Evolutionary conservation across 2,888 invertebrate species (phyloP).

Genomic region (Drosophila glabriapex): DNA sequence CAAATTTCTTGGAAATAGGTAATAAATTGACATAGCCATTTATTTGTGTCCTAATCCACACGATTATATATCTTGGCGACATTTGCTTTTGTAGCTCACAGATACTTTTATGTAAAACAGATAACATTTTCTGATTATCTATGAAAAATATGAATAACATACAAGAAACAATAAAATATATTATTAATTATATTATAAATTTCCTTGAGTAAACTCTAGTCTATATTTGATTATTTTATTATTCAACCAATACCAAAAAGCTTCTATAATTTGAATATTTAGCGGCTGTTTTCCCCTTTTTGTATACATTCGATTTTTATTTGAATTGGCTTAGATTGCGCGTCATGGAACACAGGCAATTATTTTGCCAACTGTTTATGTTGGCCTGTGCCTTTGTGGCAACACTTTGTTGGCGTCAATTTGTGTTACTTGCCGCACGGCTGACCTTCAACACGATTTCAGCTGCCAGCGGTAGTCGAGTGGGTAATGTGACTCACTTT

Average conservation of each 20-base stretch:
- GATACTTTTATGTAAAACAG: not conserved
- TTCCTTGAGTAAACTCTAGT: not conserved
- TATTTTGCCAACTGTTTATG: slow-evolving; percentile 12
- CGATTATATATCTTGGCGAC: not conserved
- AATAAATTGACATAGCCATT: not conserved
- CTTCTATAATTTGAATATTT: not conserved
- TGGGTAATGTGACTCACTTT: slow-evolving; percentile 52
- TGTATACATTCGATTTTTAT: slow-evolving; percentile 1
- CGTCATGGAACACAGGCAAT: slow-evolving; percentile 19
- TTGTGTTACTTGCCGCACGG: slow-evolving; percentile 25
- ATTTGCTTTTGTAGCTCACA: not conserved
- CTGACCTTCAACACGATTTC: slow-evolving; percentile 59
- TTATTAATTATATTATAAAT: not conserved
- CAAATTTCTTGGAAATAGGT: not conserved
- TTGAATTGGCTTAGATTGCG: slow-evolving; percentile 3
- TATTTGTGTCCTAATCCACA: not conserved
- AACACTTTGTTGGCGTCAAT: slow-evolving; percentile 31
- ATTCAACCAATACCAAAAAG: not conserved
- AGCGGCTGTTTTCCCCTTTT: not conserved
- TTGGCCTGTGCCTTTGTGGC: slow-evolving; percentile 23
- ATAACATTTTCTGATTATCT: not conserved
- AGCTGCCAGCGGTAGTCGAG: slow-evolving; percentile 19
- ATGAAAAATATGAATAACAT: not conserved
- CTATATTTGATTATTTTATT: not conserved
- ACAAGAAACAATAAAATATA: not conserved